Percentiles rank a stretch among this genome's conserved stretches.
Evolutionary conservation across 2,113 vertebrate species (phyloP).

Genomic region (Jaculus jaculus): DNA sequence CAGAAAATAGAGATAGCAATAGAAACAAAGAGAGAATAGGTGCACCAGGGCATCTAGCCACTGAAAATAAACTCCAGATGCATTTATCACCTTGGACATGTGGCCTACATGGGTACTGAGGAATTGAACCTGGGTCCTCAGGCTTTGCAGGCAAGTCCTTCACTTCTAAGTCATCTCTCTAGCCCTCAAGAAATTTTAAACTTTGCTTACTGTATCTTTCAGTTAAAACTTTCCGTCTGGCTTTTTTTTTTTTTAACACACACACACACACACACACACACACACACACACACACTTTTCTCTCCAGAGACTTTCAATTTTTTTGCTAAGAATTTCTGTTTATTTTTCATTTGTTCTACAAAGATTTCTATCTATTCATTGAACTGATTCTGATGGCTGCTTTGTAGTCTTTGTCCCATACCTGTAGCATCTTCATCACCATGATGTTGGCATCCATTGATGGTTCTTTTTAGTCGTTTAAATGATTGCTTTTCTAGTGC

Average conservation of each 20-base stretch:
- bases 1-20: no score
- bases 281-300: no score
- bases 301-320: not conserved
- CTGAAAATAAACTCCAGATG: no score
- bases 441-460: not conserved
- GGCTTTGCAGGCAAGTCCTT: no score
- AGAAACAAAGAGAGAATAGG: no score
- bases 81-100: no score
- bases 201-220: not conserved
- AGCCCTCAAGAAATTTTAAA: not conserved
- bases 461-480: not conserved
- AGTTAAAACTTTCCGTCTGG: not conserved
- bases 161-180: no score
- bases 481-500: not conserved
- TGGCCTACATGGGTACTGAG: no score
- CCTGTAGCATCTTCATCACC: not conserved
- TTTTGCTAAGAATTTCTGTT: not conserved
- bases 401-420: not conserved
- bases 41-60: no score
- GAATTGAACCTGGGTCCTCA: no score
- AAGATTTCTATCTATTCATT: not conserved
- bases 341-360: not conserved
- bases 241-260: not conserved
- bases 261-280: no score
- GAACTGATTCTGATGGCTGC: not conserved